Percentiles rank a stretch among this genome's conserved stretches.
These are phyloP conservation scores for Tiliqua scincoides DNA, from an alignment of 2,113 vertebrate species.

Conservation along the genomic window DNA sequence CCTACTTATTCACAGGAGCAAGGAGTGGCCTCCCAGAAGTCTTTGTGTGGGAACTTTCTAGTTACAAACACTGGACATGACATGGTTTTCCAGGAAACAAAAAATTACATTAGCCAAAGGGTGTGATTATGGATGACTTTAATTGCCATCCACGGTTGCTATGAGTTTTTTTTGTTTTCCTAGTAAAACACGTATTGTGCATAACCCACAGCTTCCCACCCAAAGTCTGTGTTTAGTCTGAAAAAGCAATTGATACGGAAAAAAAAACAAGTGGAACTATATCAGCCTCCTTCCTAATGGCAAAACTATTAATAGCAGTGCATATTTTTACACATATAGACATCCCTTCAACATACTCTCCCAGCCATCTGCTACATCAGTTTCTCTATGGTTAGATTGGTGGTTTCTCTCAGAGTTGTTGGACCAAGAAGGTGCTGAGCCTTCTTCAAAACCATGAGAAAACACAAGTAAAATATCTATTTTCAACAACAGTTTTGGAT, in stretches of 20 bases:
- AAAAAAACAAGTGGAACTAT: conserved; percentile 57
- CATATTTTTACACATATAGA: conserved; percentile 37
- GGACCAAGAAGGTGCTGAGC: conserved; percentile 41
- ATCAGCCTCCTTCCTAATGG: conserved; percentile 65
- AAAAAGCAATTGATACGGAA: conserved; percentile 54
- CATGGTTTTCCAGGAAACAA: conserved; percentile 22
- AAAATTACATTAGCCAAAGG: not conserved
- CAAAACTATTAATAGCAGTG: conserved; percentile 65
- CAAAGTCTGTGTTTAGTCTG: conserved; percentile 74
- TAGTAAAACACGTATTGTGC: conserved; percentile 66
- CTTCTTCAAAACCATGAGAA: not conserved
- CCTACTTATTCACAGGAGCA: conserved; percentile 42
- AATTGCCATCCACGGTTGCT: conserved; percentile 45
- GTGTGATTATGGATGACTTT: conserved; percentile 13
- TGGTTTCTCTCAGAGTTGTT: conserved; percentile 66
- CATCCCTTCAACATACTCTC: conserved; percentile 57
- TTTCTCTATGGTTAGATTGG: conserved; percentile 64
- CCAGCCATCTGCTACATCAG: conserved; percentile 70
- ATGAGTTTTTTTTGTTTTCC: conserved; percentile 62
- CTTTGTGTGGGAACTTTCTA: conserved; percentile 8
- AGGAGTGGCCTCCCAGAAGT: not conserved
- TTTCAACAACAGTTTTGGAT: not conserved
- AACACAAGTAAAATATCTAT: too few relatives aligned
- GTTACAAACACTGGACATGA: not conserved
- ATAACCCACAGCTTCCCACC: conserved; percentile 62